phyloP scores from a whole-genome alignment of 2,888 invertebrate species.

The Cryptus viduatorius region DNA sequence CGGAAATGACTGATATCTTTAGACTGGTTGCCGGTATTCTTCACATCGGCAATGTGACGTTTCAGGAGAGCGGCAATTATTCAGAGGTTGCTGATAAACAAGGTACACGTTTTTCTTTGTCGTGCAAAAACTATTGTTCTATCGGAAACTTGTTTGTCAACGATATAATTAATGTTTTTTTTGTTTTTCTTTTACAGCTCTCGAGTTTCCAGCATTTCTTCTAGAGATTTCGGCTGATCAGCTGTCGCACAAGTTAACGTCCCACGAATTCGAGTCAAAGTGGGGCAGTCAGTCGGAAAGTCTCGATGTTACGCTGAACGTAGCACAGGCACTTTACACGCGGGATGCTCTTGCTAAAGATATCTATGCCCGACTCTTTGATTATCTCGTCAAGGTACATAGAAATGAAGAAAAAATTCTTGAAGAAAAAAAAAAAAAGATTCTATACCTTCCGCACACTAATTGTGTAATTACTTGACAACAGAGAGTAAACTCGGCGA shows the following conservation, averaged over 20 bases:
- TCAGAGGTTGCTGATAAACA: conserved; percentile 87
- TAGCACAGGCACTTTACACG: conserved; percentile 88
- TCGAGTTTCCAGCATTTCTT: conserved; percentile 88
- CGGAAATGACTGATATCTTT: conserved; percentile 86
- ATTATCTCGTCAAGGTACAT: conserved; percentile 87
- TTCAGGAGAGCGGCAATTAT: conserved; percentile 86
- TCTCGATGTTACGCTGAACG: conserved; percentile 88
- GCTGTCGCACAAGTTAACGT: conserved; percentile 87
- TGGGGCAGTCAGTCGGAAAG: conserved; percentile 89
- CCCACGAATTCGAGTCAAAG: conserved; percentile 88
- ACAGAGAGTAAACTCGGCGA: conserved; percentile 88
- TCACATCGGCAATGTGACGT: conserved; percentile 88
- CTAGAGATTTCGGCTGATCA: conserved; percentile 87
- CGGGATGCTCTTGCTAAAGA: conserved; percentile 89
- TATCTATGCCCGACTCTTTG: conserved; percentile 88
- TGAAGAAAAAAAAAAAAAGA: background rate
- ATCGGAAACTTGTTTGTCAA: background rate
- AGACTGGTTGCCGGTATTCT: conserved; percentile 87
- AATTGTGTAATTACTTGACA: conserved; percentile 67
- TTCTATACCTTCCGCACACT: background rate
- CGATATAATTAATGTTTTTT: conserved; percentile 3
- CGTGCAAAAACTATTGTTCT: conserved; percentile 5
- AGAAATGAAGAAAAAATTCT: background rate
- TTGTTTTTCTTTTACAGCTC: conserved; percentile 83
- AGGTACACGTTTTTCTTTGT: conserved; percentile 84